Base-by-base conservation (phyloP, 2,797 vertebrate genomes). In the Morelia viridis region DNA sequence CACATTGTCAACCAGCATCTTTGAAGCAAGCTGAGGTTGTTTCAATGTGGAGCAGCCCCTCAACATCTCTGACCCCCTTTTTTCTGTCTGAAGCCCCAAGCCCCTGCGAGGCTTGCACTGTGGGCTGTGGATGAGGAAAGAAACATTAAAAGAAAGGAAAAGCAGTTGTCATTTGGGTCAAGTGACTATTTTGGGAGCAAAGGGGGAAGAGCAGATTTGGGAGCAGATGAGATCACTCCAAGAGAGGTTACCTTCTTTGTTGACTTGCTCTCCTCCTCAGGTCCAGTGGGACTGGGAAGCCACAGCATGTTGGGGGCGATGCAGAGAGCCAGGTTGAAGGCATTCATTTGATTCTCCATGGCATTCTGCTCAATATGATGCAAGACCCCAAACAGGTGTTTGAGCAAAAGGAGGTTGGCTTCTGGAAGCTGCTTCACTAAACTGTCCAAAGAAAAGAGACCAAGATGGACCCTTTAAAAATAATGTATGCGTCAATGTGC, bases 241-340 rank as follows among this genome's bases (percentile, higher is more conserved):
- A 11, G 50, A 89, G 35, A 17, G 35, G 3, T 88, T 95, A 97
- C 98, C 97, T 98, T 98, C 94, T 96, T 97, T 1, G 97, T 97
- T 76, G 97, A 97, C 12, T 92, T 96, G 94, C 97, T 98, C 58
- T 98, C 98, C 90, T 98, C 97, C 76, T 98, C 97, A 0, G 97
- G 97, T 41, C 96, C 96, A 1, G 95, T 96, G 28, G 97, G 95
- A 17, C 95, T 95, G 0, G 98, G 96, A 1, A 97, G 96, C 98
- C 98, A 98, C 62, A 98, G 95, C 97, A 98, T 98, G 92, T 98
- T 98, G 86, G 98, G 98, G 41, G 98, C 97, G 35, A 98, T 98
- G 94, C 98, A 98, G 56, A 98, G 97, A 5, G 98, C 97, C 93
- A 98, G 95, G 89, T 98, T 98, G 71, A 97, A 97, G 41, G 98